Base-by-base conservation (phyloP, 2,888 invertebrate genomes). In the Synanthedon myopaeformis region DNA sequence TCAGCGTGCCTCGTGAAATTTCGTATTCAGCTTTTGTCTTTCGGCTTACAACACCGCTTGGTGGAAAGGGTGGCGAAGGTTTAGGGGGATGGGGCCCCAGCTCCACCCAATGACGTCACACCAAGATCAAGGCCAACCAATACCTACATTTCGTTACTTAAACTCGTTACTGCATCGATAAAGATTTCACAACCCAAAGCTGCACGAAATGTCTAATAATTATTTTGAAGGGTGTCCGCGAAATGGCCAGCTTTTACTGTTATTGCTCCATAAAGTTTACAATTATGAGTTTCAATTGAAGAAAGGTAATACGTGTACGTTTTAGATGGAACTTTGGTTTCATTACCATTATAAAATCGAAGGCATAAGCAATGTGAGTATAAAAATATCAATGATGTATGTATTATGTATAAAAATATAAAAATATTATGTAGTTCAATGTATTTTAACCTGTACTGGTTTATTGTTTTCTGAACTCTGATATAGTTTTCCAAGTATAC, bases 121-220 rank as follows among this genome's bases (percentile, higher is more conserved):
- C 23, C 55, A 55, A 55, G 55, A 55, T 55, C 55, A 55, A 52
- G 55, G 55, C 19, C 55, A 50, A 28, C 23, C 42, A 45, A 55
- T 54, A 54, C 52, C 49, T 17, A 19, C 49, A 17, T 19, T 23
- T 49, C 19, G 13, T 49, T 49, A 6, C 14, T 45, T 14, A 45
- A 12, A 49, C 17, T 49, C 11, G 6, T 49, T 17, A 49, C 14
- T 49, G 49, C 49, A 19, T 8, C 49, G 17, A 17, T 19, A 49
- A 49, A 42, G 28, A 41, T 54, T 51, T 50, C 10, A 12, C 41
- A 3, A 23, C 51, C 51, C 23, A 23, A 17, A 13, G 23, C 42
- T 23, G 42, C 19, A 49, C 6, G 49, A 41, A 35, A 49, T 41
- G 23, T 52, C 52, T 54, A 54, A 52, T 50, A 49, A 48, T 45